Base-by-base conservation (phyloP, 1,140 invertebrate species). In the Myzus persicae region DNA sequence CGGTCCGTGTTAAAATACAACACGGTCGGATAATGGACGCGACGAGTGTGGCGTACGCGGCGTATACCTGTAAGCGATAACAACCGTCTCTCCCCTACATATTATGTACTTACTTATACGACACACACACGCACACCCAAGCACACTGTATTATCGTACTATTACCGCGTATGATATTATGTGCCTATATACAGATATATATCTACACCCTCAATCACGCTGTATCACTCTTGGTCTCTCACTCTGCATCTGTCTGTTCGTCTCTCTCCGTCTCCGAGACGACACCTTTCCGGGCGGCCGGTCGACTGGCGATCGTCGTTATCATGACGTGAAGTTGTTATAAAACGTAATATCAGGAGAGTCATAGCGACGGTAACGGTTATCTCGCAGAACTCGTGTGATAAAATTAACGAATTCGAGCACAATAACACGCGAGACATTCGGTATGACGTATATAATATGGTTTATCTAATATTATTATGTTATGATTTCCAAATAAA, bases 21-120 rank as follows among this genome's bases (percentile, higher is more conserved):
- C 88, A 38, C 88, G 48, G 89, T 90, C 54, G 89, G 89, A 90
- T 90, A 90, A 90, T 90, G 89, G 89, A 90, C 89, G 89, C 51
- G 89, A 40, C 51, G 24, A 42, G 89, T 67, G 89, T 42, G 46
- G 85, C 44, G 38, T 88, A 48, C 40, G 14, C 11, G 26, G 40
- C 11, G 8, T 38, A n/a, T n/a, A 40, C 42, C 9, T 40, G 48
- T 59, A 42, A n/a, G 26, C 89, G 89, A 90, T 90, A 90, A 67
- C 51, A 40, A 42, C 87, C 48, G 88, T 90, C 38, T 90, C 51
- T 59, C 88, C 88, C 24, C 88, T 88, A 48, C 18, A 82, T 82
- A 81, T 8, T 67, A 76, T 76, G 59, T 76, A 76, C 59, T 76
- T n/a, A 76, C 59, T 76, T 76, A 67, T 59, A 88, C 31, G 22